Evolutionary conservation across 2,797 vertebrate genomes (phyloP).

Genomic region (Spondyliosoma cantharus): DNA sequence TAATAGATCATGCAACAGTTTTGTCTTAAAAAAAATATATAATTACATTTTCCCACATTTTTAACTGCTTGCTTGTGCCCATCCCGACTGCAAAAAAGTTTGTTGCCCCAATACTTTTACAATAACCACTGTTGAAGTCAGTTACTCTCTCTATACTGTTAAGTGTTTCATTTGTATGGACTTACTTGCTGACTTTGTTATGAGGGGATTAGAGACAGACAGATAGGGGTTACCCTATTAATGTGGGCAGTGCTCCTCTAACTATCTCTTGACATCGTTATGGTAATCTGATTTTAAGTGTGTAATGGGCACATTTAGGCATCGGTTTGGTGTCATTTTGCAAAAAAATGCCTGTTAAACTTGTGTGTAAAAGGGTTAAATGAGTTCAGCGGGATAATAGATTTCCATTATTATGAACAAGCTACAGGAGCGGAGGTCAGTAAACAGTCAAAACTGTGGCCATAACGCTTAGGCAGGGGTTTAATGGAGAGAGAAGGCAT

Average conservation of each 20-base stretch:
- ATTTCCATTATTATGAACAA: slow-evolving; percentile 16
- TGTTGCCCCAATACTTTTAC: neutral
- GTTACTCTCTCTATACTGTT: neutral
- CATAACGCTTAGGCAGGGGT: slow-evolving; percentile 3
- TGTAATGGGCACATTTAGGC: neutral
- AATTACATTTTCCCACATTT: no score
- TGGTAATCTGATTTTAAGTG: neutral
- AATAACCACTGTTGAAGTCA: neutral
- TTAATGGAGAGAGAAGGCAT: slow-evolving; percentile 32
- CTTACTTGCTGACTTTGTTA: neutral
- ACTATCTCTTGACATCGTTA: neutral
- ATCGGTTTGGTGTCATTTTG: neutral
- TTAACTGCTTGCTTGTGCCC: no score
- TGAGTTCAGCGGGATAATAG: slow-evolving; percentile 2
- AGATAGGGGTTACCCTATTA: neutral
- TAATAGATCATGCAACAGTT: no score
- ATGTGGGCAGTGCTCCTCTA: neutral
- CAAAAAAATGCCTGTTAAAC: neutral
- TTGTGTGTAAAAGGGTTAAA: neutral
- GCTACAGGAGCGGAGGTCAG: slow-evolving; percentile 15
- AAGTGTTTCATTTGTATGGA: neutral
- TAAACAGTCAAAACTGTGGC: slow-evolving; percentile 23
- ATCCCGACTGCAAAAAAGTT: neutral
- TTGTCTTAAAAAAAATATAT: no score
- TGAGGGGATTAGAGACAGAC: neutral